A percentile compares a stretch with the other conserved stretches of the same genome.
Evolutionary conservation across 2,113 vertebrate genomes (phyloP).

Genomic region (Rana temporaria): DNA sequence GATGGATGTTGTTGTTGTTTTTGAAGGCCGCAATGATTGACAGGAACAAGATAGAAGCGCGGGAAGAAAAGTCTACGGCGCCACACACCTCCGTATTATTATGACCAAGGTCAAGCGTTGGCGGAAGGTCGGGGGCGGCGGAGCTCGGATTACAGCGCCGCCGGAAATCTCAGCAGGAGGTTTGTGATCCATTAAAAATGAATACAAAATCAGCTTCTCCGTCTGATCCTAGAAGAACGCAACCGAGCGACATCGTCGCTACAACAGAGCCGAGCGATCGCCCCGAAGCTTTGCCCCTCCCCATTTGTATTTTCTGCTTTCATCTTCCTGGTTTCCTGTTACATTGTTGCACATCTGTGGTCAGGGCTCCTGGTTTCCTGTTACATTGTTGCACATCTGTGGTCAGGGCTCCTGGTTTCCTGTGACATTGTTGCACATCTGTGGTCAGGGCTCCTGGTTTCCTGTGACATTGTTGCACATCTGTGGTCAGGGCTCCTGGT

Average conservation of each 20-base stretch:
- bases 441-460: too few species aligned
- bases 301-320: too few species aligned
- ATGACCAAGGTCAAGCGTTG: slow-evolving; percentile 75
- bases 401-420: too few species aligned
- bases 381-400: too few species aligned
- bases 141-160: slow-evolving; percentile 61
- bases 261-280: slow-evolving; percentile 65
- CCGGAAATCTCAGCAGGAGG: slow-evolving; percentile 79
- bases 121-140: slow-evolving; percentile 72
- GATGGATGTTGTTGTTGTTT: slow-evolving; percentile 62
- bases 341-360: too few species aligned
- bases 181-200: slow-evolving; percentile 74
- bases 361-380: too few species aligned
- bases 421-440: too few species aligned
- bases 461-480: too few species aligned
- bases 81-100: slow-evolving; percentile 72
- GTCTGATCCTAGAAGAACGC: slow-evolving; percentile 67
- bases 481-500: too few species aligned
- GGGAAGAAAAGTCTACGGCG: slow-evolving; percentile 63
- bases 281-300: not conserved
- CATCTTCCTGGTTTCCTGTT: too few species aligned
- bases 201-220: slow-evolving; percentile 74
- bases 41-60: slow-evolving; percentile 58
- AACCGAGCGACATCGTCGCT: slow-evolving; percentile 61
- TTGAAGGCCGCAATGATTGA: slow-evolving; percentile 62